Conservation (phyloP, 30 jellyfish, hydroid and myxozoan genomes). For the Morbakka virulenta region DNA sequence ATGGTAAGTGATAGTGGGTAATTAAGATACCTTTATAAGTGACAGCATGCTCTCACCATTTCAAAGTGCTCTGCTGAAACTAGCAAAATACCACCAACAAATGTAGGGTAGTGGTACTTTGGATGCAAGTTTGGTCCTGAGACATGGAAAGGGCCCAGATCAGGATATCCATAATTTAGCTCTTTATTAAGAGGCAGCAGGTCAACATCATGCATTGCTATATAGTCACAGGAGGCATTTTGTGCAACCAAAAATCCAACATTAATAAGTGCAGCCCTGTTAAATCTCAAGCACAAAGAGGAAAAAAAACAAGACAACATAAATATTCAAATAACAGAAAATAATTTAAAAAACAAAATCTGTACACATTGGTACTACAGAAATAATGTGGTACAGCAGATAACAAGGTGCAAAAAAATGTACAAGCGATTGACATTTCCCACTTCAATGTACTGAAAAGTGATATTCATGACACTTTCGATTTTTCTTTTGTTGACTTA, state of each 20-base stretch:
- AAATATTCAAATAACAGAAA: too few relatives aligned
- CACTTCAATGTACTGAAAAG: too few relatives aligned
- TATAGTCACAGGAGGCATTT: slow-evolving; percentile 88
- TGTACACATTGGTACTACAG: not conserved
- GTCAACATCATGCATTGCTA: slow-evolving; percentile 99
- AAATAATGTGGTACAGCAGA: too few relatives aligned
- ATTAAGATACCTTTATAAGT: too few relatives aligned
- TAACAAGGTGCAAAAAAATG: too few relatives aligned
- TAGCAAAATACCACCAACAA: slow-evolving; percentile 97
- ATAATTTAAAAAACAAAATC: not conserved
- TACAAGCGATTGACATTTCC: too few relatives aligned
- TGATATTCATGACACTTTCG: too few relatives aligned
- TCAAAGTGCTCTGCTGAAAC: slow-evolving; percentile 88
- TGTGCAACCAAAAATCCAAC: slow-evolving; percentile 89
- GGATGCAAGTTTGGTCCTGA: slow-evolving; percentile 99
- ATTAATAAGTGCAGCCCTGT: slow-evolving; percentile 93
- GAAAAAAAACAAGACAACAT: too few relatives aligned
- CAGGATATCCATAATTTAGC: slow-evolving; percentile 95
- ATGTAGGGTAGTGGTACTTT: slow-evolving; percentile 83
- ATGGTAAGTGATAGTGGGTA: too few relatives aligned
- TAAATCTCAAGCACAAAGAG: slow-evolving; percentile 54
- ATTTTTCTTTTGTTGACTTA: too few relatives aligned
- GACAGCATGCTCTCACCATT: slow-evolving; percentile 70
- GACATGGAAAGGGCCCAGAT: slow-evolving; percentile 95
- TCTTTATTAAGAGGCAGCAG: slow-evolving; percentile 84